Evolutionary conservation across 2,113 vertebrate species (phyloP), one percentile per base, ranked within the genome.

Genomic region (Macaca nemestrina): DNA sequence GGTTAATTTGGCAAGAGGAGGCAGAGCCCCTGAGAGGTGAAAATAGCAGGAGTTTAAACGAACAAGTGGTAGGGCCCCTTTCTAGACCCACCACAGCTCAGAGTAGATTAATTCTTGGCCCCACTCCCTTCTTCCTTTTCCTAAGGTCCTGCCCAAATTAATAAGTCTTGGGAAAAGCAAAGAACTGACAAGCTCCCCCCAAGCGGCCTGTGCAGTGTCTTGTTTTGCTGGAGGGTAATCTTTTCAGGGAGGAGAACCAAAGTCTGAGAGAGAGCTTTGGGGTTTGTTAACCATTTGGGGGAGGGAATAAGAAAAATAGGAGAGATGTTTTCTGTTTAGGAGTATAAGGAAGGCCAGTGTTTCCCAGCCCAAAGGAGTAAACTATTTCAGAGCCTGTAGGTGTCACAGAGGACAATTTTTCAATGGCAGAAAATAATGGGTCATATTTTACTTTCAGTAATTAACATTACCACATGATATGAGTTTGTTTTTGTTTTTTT

Each of bases 111-210:
- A 38, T 84, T 70, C 75, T 45, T 57, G 61, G 52, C 59, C 48
- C n/a, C 2, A 25, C 5, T 40, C 35, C n/a, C 40, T 68, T 72
- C 35, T 70, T 67, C 55, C n/a, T 88, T 94, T 92, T 48, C 72
- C 75, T 72, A 81, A 79, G 59, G 40, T 76, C 52, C 55, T 86
- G 32, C 78, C 79, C 91, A 93, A 68, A n/a, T 73, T 94, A 73
- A 27, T 57, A 88, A 79, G 48, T 88, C 85, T 92, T 35, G 10
- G 75, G 57, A 93, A 93, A 93, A 90, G 12, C 38, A 87, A 79
- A 94, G 84, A 81, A 72, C 22, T 20, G 64, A 45, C 85, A 73
- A 12, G 0, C 35, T 76, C 22, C 64, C 20, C 27, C 68, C 38
- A 67, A 90, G 76, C 57, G 59, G 81, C 27, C 45, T 22, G 2